Evolutionary conservation across 2,797 vertebrate species (phyloP), one percentile per base, ranked within the genome.

Genomic region (Rhinophrynus dorsalis): DNA sequence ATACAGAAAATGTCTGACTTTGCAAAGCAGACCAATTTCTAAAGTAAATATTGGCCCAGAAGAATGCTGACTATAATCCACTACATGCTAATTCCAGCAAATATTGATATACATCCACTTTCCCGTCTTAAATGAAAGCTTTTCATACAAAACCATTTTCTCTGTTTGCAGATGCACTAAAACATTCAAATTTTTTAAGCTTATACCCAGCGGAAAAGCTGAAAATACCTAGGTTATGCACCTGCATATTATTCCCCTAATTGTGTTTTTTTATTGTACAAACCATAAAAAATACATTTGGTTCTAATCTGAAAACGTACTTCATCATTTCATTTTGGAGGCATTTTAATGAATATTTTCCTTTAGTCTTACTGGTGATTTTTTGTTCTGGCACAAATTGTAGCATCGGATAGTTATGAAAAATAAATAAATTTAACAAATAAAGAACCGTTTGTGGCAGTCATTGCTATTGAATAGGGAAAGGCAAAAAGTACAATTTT

Each of bases 31-130:
- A 32, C 38, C 29, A 68, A 70, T 76, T 82, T 84, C 68, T 78
- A 79, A 80, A 80, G 59, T 66, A 80, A 81, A 82, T 70, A 76
- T 45, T 79, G 38, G 66, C 65, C 56, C 29, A 69, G 48, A 59
- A 71, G 35, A 74, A 75, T 66, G 44, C 10, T 52, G 60, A 60
- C 48, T 54, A 47, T 70, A 85, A 86, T 82, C 52, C 38, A 63
- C 42, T 38, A 30, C 17, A 68, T 13, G 67, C 11, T 68, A 77
- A 80, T 75, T 78, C 60, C 59, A 75, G 52, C 75, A 81, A 86
- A 77, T 77, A 86, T 48, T 80, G 74, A 78, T 77, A 75, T 2
- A 42, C 27, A 78, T 26, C 23, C 9, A 42, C 20, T 70, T 80
- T 77, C 26, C 45, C 27, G 13, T 68, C 70, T 78, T 40, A 79